Evolutionary conservation across 1,140 invertebrate species (phyloP), one percentile per base, ranked within the genome.

Genomic region (Nomia melanderi): DNA sequence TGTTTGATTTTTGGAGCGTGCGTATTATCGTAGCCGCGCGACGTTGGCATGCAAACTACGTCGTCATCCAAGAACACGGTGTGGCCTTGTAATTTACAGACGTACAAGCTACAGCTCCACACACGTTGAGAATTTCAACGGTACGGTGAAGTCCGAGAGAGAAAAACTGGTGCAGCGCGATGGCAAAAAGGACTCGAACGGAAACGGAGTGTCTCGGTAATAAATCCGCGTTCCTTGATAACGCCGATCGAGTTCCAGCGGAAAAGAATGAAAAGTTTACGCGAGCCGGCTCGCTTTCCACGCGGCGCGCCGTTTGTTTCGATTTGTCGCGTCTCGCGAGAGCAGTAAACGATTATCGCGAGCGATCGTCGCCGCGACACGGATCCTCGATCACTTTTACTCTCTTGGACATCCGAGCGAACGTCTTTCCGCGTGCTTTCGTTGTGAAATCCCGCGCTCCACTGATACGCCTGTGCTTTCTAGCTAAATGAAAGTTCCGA

Each of bases 71-170:
- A 78, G 54, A 65, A 53, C 70, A 50, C 54, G 17, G 7, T 29
- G 9, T 31, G 70, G 73, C 77, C 77, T 78, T 73, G 62, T 29
- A 44, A 47, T 53, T 70, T 59, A 66, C 44, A 57, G 11, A 29
- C 62, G 54, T 33, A 53, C 20, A 41, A 2, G n/a, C 8, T 25
- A 0, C 8, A 31, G 39, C 14, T 14, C 60, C 36, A 14, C 25
- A 23, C 50, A 39, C 31, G 23, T 44, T 27, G n/a, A 31, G 69
- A 54, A 59, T 73, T 59, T 47, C 20, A 78, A 78, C 23, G n/a
- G 39, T 63, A 29, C 23, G 23, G 8, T 12, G 7, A 17, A 20
- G 4, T 5, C 25, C 4, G 2, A 11, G 12, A 1, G 25, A 5
- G 29, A 27, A 25, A 27, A 17, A 5, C 41, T 44, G 3, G 14